A percentile compares a stretch with the other conserved stretches of the same genome.
Conservation (phyloP, 2,113 vertebrate genomes). For the Zosterops borbonicus region DNA sequence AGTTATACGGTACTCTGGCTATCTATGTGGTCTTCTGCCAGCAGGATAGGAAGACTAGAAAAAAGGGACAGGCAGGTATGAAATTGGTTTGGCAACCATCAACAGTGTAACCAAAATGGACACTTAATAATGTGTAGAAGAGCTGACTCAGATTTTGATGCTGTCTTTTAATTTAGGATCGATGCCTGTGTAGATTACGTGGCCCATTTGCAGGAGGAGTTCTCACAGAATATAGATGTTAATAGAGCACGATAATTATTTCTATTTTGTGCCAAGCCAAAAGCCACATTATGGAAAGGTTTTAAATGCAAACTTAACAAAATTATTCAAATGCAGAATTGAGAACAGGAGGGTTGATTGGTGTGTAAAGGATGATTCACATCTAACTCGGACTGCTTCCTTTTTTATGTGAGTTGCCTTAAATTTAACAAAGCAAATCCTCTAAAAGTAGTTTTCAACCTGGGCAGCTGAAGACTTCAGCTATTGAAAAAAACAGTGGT, state of each 20-base stretch:
- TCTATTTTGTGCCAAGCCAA: background rate
- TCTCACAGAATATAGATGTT: background rate
- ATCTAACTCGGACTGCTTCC: background rate
- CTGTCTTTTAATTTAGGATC: slow-evolving; percentile 45
- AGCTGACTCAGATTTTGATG: slow-evolving; percentile 27
- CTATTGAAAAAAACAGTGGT: background rate
- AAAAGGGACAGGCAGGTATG: background rate
- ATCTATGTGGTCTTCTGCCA: background rate
- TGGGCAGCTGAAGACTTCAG: background rate
- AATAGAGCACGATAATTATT: background rate
- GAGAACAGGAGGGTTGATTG: background rate
- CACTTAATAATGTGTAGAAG: background rate
- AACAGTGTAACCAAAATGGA: background rate
- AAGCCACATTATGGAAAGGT: background rate
- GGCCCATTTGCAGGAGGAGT: background rate
- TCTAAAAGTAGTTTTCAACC: background rate
- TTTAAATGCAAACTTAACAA: background rate
- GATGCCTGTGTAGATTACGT: background rate
- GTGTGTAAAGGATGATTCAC: background rate
- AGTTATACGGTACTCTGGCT: background rate
- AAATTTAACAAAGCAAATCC: background rate
- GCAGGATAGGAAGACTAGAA: background rate
- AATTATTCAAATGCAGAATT: background rate
- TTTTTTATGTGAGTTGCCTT: background rate
- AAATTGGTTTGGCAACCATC: background rate